Conservation (phyloP, 1,140 invertebrate genomes). For the Vanessa atalanta region DNA sequence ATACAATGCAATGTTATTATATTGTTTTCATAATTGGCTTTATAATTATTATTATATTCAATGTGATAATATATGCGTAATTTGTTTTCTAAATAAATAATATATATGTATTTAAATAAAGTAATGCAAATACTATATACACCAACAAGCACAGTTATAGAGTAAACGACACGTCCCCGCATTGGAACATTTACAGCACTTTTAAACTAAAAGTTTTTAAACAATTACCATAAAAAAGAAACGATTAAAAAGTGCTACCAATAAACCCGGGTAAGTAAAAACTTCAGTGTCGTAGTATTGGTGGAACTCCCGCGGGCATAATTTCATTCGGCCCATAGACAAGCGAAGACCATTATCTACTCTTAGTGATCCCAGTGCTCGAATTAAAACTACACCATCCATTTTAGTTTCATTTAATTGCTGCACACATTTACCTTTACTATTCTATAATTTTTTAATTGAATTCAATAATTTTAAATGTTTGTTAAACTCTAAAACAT, state of each 20-base stretch:
- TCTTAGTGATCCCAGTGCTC: conserved; percentile 1
- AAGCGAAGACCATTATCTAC: conserved; percentile 3
- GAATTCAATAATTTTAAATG: neutral
- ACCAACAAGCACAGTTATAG: too few species aligned
- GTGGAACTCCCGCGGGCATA: neutral
- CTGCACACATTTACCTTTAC: neutral
- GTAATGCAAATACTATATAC: too few species aligned
- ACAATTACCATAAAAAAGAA: neutral
- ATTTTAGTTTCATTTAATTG: neutral
- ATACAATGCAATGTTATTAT: too few species aligned
- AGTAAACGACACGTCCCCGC: too few species aligned
- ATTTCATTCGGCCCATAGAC: conserved; percentile 10
- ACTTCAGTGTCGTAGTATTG: neutral
- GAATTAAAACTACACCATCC: conserved; percentile 1
- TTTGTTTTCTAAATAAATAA: too few species aligned
- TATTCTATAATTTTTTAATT: neutral
- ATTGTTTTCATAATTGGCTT: too few species aligned
- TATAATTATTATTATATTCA: too few species aligned
- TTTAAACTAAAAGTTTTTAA: neutral
- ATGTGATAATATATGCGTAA: too few species aligned
- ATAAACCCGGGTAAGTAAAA: neutral
- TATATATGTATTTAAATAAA: too few species aligned
- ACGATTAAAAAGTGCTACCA: neutral
- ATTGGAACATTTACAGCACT: too few species aligned
- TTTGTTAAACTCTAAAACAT: neutral